Conservation (phyloP, 1,140 invertebrate species). For the Cherax quadricarinatus region DNA sequence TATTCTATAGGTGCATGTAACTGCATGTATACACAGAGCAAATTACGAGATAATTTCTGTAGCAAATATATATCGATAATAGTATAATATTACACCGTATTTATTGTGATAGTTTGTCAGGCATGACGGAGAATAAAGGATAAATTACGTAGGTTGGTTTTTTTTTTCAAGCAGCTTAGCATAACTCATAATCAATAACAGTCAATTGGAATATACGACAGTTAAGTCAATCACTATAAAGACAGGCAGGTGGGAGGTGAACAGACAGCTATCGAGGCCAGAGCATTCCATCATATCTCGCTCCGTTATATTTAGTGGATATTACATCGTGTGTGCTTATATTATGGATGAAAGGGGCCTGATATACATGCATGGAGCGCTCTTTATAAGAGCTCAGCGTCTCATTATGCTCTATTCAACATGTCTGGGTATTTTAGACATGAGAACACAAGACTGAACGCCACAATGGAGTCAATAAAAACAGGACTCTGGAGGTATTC, state of each 20-base stretch:
- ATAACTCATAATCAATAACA: conserved; percentile 51
- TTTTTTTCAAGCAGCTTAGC: not conserved
- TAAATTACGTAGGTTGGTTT: conserved; percentile 3
- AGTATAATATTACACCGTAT: conserved; percentile 49
- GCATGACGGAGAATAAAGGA: conserved; percentile 35
- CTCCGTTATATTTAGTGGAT: conserved; percentile 25
- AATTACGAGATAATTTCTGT: conserved; percentile 26
- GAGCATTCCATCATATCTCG: conserved; percentile 37
- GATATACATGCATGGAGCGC: conserved; percentile 7
- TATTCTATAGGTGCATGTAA: conserved; percentile 20
- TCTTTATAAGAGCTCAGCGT: conserved; percentile 17
- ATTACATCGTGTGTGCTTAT: conserved; percentile 17
- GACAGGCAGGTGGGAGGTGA: not conserved
- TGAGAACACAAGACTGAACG: too few relatives aligned
- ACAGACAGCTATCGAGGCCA: not conserved
- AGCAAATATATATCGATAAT: conserved; percentile 47
- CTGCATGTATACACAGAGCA: conserved; percentile 30
- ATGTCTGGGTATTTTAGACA: not conserved
- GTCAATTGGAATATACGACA: conserved; percentile 39
- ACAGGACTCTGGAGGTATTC: too few relatives aligned
- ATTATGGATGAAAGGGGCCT: conserved; percentile 22
- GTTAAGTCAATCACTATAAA: conserved; percentile 17
- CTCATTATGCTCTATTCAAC: conserved; percentile 17
- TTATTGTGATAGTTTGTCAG: conserved; percentile 31
- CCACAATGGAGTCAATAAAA: too few relatives aligned